Evolutionary conservation across 2,797 vertebrate species (phyloP).

Genomic region (Chaetophractus vellerosus): DNA sequence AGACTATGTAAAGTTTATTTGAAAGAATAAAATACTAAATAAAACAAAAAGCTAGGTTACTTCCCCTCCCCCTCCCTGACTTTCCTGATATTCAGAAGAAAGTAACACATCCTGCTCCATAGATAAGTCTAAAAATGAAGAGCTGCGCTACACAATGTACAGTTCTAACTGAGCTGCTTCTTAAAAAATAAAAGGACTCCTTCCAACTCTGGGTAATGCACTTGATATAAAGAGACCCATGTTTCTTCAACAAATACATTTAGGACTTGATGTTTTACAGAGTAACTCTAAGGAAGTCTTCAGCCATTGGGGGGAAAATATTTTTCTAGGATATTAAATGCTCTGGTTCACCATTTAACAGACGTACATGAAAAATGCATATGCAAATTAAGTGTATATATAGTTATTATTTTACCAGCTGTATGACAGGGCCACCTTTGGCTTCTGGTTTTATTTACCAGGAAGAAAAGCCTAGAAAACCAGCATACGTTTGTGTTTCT

Average conservation of each 20-base stretch:
- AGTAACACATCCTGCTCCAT: constrained; percentile 34
- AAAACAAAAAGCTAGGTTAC: constrained; percentile 43
- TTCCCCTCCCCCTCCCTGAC: neutral
- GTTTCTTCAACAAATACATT: constrained; percentile 66
- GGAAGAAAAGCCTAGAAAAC: constrained; percentile 65
- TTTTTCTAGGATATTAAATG: constrained; percentile 65
- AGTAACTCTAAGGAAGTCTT: constrained; percentile 56
- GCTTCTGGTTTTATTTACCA: constrained; percentile 76
- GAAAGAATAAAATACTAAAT: neutral
- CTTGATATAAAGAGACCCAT: constrained; percentile 68
- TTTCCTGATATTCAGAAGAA: constrained; percentile 60
- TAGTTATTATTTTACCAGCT: constrained; percentile 68
- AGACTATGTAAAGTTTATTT: constrained; percentile 37
- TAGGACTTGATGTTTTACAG: constrained; percentile 67
- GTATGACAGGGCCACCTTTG: constrained; percentile 61
- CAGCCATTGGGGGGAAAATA: neutral
- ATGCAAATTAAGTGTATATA: constrained; percentile 72
- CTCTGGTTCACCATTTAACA: constrained; percentile 74
- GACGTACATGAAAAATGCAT: constrained; percentile 75
- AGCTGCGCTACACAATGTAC: constrained; percentile 59
- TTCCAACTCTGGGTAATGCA: constrained; percentile 67
- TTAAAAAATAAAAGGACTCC: constrained; percentile 48
- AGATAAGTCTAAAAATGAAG: constrained; percentile 64
- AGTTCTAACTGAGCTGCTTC: constrained; percentile 60
- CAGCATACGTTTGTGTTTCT: constrained; percentile 68